phyloP scores from a whole-genome alignment of 1,140 invertebrate genomes.

The Eumaeus atala region DNA sequence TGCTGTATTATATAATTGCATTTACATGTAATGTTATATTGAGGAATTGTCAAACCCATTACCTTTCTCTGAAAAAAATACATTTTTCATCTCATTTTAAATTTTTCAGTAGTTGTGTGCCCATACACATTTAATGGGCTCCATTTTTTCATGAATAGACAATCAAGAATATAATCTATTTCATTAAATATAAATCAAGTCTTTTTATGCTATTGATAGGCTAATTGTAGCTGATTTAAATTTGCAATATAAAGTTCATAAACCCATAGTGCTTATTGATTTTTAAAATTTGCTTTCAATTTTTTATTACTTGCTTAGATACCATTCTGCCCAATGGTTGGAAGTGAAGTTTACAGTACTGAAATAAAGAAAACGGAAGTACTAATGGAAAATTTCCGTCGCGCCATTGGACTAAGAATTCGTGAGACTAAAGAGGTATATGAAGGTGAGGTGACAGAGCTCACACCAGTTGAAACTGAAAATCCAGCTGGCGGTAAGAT shows the following conservation, averaged over 20 bases:
- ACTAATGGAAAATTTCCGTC: constrained; percentile 98
- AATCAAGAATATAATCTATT: too few species aligned
- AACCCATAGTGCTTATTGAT: not conserved
- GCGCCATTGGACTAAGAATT: constrained; percentile 96
- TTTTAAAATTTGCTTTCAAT: not conserved
- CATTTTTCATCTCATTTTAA: too few species aligned
- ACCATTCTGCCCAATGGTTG: constrained; percentile 99
- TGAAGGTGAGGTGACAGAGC: constrained; percentile 99
- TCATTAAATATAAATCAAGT: too few species aligned
- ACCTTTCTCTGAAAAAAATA: too few species aligned
- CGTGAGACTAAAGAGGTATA: constrained; percentile 99
- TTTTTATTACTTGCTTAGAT: constrained; percentile 66
- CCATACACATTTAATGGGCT: too few species aligned
- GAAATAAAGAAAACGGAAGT: constrained; percentile 99
- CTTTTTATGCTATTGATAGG: too few species aligned
- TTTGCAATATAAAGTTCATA: not conserved
- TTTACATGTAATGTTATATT: too few species aligned
- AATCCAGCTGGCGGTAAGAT: constrained; percentile 91
- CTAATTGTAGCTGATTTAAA: too few species aligned
- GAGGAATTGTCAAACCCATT: too few species aligned
- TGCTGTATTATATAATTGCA: too few species aligned
- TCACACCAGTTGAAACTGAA: constrained; percentile 97
- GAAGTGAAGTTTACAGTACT: constrained; percentile 98
- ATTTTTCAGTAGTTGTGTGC: too few species aligned
- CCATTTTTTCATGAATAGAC: too few species aligned